Evolutionary conservation across 2,797 vertebrate species (phyloP).

Genomic region (Cossypha polioptera): DNA sequence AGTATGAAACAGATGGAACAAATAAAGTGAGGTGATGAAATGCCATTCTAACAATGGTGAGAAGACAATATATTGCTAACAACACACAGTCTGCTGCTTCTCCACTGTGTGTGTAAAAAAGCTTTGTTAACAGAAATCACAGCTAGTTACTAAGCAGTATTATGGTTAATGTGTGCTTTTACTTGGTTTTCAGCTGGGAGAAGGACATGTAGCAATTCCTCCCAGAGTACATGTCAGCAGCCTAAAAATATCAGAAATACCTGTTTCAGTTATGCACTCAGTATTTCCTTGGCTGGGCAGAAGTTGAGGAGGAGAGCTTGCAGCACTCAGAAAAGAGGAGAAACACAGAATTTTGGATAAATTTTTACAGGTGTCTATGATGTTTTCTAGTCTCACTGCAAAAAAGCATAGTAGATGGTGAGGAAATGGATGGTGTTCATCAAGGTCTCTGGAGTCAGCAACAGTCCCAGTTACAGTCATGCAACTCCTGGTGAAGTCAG

Average conservation of each 20-base stretch:
- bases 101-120: not conserved
- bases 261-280: not conserved
- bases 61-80: conserved; percentile 42
- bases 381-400: not conserved
- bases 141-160: conserved; percentile 1
- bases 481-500: not conserved
- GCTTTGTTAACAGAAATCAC: conserved; percentile 38
- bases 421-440: not conserved
- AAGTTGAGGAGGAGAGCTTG: not conserved
- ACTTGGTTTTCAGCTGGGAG: not conserved
- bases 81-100: conserved; percentile 30
- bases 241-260: not conserved
- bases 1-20: conserved; percentile 58
- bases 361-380: not conserved
- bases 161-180: not conserved
- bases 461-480: not conserved
- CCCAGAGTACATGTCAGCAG: not conserved
- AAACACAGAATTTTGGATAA: not conserved
- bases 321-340: not conserved
- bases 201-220: not conserved
- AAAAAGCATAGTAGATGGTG: not conserved
- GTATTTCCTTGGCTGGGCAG: not conserved
- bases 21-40: conserved; percentile 56
- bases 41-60: conserved; percentile 38
- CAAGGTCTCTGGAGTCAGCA: not conserved